Base-by-base conservation (phyloP, 1,140 invertebrate species). In the Aporrectodea caliginosa region DNA sequence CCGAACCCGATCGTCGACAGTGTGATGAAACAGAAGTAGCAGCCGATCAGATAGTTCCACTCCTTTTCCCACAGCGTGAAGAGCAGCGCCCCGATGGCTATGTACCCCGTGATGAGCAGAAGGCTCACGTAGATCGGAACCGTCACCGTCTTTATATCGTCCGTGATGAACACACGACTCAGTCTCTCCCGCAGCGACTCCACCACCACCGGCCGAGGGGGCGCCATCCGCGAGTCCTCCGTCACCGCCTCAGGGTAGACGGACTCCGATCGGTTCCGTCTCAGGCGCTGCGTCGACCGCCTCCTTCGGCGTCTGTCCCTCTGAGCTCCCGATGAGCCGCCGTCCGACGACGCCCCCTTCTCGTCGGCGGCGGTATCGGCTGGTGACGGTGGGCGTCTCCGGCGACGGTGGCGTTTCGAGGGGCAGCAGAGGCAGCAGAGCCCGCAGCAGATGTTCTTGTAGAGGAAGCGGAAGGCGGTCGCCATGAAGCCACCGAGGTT, bases 21-120 rank as follows among this genome's bases (percentile, higher is more conserved):
- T 1, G 91, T 95, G 29, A 95, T 95, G 89, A 96, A 97, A 84
- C 96, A 98, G 86, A 98, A 98, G 88, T 96, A 98, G 75, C 94
- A 93, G 35, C 95, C 95, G 83, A 97, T 95, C 29, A 98, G 89
- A 30, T 95, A 91, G 71, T 91, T 93, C 96, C 97, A 98, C 74
- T 93, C 91, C 86, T 94, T 89, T 78, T 88, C 88, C 86, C 86
- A 88, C 1, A 78, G 35, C 31, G 83, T 93, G 88, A 98, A 98
- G 70, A 97, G 90, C 78, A 94, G 90, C 0, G 95, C 94, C 0
- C 96, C 96, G 31, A 93, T 91, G 77, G 92, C 92, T 84, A 98
- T 92, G 88, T 98, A 98, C 75, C 92, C 90, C 27, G 95, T 88
- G 80, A 98, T 93, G 32, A 97, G 92, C 75, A 94, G 88, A 80